These are phyloP conservation scores for Drosophila varians DNA, from an alignment of 1,140 invertebrate genomes.

Conservation along the genomic window DNA sequence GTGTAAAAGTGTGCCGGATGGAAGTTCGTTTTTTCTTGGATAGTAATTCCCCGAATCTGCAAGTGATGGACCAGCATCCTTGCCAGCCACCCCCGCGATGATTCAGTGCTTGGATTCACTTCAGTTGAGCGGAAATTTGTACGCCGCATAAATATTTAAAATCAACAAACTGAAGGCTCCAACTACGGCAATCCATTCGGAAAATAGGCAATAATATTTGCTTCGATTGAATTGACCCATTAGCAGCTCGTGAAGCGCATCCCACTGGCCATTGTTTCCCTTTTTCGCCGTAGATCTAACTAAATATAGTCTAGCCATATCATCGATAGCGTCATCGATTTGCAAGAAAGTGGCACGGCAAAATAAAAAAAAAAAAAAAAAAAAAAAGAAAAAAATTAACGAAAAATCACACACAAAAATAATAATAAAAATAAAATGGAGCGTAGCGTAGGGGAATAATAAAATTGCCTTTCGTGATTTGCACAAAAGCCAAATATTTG, in stretches of 20 bases:
- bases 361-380: background rate
- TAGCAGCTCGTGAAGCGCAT: conserved; percentile 76
- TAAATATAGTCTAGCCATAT: conserved; percentile 57
- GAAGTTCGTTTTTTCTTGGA: background rate
- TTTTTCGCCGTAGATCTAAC: conserved; percentile 37
- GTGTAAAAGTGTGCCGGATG: conserved; percentile 34
- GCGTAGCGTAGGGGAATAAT: conserved; percentile 28
- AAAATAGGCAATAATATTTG: conserved; percentile 49
- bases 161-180: conserved; percentile 19
- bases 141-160: conserved; percentile 28
- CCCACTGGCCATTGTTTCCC: conserved; percentile 42
- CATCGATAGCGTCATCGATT: conserved; percentile 70
- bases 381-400: background rate
- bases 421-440: conserved; percentile 14
- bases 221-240: conserved; percentile 76
- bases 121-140: conserved; percentile 21
- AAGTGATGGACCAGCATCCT: conserved; percentile 56
- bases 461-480: conserved; percentile 53
- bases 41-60: conserved; percentile 23
- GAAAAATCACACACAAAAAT: conserved; percentile 19
- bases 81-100: conserved; percentile 20
- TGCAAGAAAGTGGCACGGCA: conserved; percentile 8
- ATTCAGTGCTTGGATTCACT: conserved; percentile 28
- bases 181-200: conserved; percentile 30
- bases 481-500: conserved; percentile 78